phyloP scores from a whole-genome alignment of 2,113 vertebrate genomes.

The Menidia beryllina region DNA sequence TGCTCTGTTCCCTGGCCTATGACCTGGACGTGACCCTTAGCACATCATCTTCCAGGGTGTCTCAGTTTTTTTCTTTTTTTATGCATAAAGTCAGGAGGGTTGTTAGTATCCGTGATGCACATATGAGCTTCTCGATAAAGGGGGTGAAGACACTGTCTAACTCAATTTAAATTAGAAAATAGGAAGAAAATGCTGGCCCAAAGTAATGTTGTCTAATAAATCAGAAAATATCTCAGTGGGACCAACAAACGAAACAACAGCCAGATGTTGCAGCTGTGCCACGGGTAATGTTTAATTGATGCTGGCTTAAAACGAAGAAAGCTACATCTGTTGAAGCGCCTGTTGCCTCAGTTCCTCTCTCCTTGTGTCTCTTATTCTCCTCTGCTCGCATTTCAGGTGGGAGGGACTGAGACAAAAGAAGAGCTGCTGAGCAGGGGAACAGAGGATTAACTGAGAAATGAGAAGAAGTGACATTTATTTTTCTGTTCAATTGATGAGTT shows the following conservation, averaged over 20 bases:
- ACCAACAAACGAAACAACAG: not conserved
- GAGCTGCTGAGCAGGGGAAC: not conserved
- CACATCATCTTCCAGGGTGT: not conserved
- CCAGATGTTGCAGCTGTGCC: not conserved
- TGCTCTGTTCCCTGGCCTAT: not conserved
- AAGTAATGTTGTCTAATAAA: not conserved
- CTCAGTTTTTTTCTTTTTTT: no score
- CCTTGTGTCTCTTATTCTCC: not conserved
- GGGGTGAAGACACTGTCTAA: not conserved
- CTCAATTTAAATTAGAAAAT: not conserved
- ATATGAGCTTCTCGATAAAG: not conserved
- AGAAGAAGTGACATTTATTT: not conserved
- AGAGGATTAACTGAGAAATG: not conserved
- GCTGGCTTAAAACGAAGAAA: not conserved
- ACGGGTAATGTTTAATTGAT: not conserved
- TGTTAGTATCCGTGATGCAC: not conserved
- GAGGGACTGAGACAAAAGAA: not conserved
- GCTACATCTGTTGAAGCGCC: not conserved
- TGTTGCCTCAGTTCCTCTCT: not conserved
- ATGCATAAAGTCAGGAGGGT: not conserved
- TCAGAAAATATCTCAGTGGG: not conserved
- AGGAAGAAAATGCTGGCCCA: no score
- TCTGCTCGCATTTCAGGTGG: not conserved
- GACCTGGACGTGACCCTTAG: not conserved
- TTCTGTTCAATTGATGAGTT: not conserved